Percentiles rank a stretch among this genome's conserved stretches.
Conservation (phyloP, 1,140 invertebrate genomes). For the Drosophila pandora region DNA sequence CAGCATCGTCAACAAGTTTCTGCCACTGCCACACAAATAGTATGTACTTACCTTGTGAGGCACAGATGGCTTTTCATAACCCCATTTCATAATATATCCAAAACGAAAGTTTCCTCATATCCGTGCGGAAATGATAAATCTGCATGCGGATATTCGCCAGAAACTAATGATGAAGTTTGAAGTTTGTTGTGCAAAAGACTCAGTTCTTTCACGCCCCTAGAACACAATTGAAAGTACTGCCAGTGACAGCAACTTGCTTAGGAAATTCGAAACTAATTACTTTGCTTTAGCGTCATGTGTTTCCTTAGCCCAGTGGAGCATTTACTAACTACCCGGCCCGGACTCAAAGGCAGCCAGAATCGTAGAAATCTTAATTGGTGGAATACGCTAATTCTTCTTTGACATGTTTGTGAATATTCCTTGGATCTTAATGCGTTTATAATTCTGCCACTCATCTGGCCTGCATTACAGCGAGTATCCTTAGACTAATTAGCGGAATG, state of each 20-base stretch:
- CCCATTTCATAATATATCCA: neutral
- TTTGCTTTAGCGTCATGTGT: neutral
- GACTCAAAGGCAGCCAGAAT: neutral
- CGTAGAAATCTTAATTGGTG: neutral
- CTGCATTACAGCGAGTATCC: slow-evolving; percentile 8
- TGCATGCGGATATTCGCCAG: slow-evolving; percentile 13
- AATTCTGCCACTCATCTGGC: slow-evolving; percentile 7
- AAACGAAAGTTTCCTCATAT: slow-evolving; percentile 18
- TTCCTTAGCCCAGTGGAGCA: neutral
- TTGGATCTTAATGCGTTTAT: neutral
- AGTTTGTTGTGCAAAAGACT: slow-evolving; percentile 15
- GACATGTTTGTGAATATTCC: neutral
- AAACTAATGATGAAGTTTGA: slow-evolving; percentile 13
- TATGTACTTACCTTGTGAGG: neutral
- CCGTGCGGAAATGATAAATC: slow-evolving; percentile 53
- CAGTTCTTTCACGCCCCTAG: neutral
- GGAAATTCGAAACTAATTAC: slow-evolving; percentile 10
- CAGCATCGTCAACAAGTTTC: neutral
- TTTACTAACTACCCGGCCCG: slow-evolving; percentile 2
- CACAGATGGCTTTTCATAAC: neutral
- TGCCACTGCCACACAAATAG: neutral
- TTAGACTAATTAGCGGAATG: slow-evolving; percentile 46
- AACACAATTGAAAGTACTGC: slow-evolving; percentile 6
- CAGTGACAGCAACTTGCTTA: neutral
- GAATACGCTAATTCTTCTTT: slow-evolving; percentile 12